Evolutionary conservation across 2,797 vertebrate species (phyloP), one percentile per base, ranked within the genome.

Genomic region (Atherinosoma microstoma): DNA sequence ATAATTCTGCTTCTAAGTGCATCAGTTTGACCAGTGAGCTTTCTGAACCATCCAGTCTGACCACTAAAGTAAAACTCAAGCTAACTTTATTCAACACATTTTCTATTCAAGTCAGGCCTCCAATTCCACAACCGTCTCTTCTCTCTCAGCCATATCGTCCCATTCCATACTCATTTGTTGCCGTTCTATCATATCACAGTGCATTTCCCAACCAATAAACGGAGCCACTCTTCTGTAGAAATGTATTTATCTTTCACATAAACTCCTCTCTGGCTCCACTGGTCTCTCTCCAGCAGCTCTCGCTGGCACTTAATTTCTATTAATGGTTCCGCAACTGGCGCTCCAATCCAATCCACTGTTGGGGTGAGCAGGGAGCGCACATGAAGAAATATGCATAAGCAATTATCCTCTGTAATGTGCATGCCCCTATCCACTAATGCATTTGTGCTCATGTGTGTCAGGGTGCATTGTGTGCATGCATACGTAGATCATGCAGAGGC

Each of bases 191-290:
- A 92, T 93, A 94, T 92, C 93, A 91, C 90, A 87, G 70, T 64
- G 89, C 91, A 92, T 94, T 95, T 94, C 92, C 90, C 90, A 90
- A 91, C 90, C 94, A 95, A 94, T 95, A 93, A 94, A 89, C 84
- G 79, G 85, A 90, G 91, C 89, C 92, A 92, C 91, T 95, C 93
- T 94, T 90, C 92, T 94, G 93, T 92, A 91, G 89, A 91, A 92
- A 93, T 93, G 90, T 94, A 94, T 95, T 94, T 94, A 94, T 94
- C 93, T 94, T 93, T 92, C 90, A 90, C 90, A 94, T 93, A 90
- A 92, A 93, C 93, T 94, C 90, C 84, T 89, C 91, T 92, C 90
- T 70, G 75, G 87, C 91, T 89, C 85, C 86, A 84, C 81, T 76
- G 86, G 92, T 93, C 91, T 92, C 88, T 87, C 93, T 93, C 82